Percentiles rank a stretch among this genome's conserved stretches.
These are phyloP conservation scores for Monoplex corrugatus DNA, from an alignment of 2,888 invertebrate species.

Conservation along the genomic window DNA sequence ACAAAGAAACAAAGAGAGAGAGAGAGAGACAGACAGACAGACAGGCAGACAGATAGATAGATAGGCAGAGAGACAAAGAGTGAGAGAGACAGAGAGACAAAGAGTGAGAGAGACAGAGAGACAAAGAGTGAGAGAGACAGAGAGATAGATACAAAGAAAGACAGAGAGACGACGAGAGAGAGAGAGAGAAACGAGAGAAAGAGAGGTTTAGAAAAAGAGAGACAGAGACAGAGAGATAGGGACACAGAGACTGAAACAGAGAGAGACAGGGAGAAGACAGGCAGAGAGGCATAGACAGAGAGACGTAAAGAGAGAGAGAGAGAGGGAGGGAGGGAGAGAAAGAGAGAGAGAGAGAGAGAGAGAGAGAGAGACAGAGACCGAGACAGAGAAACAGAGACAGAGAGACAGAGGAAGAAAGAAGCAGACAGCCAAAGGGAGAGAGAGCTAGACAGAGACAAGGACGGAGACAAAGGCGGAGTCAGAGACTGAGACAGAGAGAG, in stretches of 20 bases:
- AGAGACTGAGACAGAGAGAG: too few species aligned
- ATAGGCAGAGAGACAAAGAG: too few species aligned
- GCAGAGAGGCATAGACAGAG: background rate
- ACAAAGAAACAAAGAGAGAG: too few species aligned
- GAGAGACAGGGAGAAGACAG: background rate
- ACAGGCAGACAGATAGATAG: too few species aligned
- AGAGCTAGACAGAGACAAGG: background rate
- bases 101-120: too few species aligned
- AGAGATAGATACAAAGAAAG: too few species aligned
- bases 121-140: too few species aligned
- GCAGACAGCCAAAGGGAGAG: too few species aligned
- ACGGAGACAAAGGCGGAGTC: background rate
- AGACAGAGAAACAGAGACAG: background rate
- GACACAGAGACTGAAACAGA: background rate
- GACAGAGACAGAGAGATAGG: background rate
- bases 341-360: background rate
- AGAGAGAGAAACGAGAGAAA: background rate
- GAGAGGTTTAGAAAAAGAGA: background rate
- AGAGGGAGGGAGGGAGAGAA: background rate
- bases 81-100: too few species aligned
- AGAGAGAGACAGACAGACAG: too few species aligned
- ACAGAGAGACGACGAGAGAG: background rate
- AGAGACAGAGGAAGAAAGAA: slow-evolving; percentile 4
- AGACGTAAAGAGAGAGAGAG: background rate
- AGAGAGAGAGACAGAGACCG: background rate